Conservation (phyloP, 2,113 vertebrate species). For the Pangasianodon gigas region DNA sequence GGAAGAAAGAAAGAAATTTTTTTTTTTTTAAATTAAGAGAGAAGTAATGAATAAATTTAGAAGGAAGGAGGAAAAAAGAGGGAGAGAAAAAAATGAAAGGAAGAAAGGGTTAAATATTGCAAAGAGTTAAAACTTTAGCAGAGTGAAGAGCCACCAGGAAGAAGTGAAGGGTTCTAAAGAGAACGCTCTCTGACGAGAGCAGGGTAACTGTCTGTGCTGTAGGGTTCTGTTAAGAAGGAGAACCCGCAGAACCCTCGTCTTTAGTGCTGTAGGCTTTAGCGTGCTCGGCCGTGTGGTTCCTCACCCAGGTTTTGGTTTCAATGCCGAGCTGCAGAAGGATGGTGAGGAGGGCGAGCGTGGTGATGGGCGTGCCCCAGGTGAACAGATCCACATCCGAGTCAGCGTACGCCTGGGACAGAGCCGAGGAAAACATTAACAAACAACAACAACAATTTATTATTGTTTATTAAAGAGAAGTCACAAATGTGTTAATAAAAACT, state of each 20-base stretch:
- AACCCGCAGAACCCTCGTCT: not conserved
- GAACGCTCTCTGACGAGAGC: not conserved
- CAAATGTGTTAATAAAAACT: not conserved
- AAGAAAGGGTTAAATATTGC: not conserved
- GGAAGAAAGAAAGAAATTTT: too few species aligned
- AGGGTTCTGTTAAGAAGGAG: not conserved
- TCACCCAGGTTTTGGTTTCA: constrained; percentile 98
- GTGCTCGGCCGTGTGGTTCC: constrained; percentile 13
- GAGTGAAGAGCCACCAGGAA: not conserved
- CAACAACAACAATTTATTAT: not conserved
- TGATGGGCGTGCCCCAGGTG: constrained; percentile 94
- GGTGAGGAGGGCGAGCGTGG: constrained; percentile 85
- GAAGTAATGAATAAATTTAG: too few species aligned
- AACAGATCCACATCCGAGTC: constrained; percentile 92
- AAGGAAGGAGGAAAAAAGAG: not conserved
- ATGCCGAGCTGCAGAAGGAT: constrained; percentile 93
- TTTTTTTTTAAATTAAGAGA: too few species aligned
- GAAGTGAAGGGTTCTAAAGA: too few species aligned
- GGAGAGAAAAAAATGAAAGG: not conserved
- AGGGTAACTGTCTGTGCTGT: not conserved
- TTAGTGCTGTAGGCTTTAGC: not conserved
- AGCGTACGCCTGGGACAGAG: constrained; percentile 79
- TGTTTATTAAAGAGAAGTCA: not conserved
- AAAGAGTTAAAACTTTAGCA: not conserved
- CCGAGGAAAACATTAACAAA: not conserved